Evolutionary conservation across 2,113 vertebrate species (phyloP).

Genomic region (Climacteris rufus): DNA sequence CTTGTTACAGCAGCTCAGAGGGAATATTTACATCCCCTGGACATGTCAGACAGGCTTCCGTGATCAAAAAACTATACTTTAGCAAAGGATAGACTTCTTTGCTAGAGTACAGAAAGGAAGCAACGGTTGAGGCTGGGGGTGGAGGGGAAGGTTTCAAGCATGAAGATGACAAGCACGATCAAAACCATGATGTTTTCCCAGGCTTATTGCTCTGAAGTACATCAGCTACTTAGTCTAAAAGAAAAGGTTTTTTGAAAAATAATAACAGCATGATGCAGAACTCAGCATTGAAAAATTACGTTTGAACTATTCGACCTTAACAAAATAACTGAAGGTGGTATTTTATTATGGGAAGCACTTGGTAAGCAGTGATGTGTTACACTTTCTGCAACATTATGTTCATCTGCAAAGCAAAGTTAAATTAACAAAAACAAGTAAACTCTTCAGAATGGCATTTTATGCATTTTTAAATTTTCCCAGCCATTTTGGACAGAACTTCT

Average conservation of each 20-base stretch:
- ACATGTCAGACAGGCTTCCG: neutral
- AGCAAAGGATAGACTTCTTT: neutral
- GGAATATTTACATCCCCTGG: neutral
- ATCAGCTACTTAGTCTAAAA: neutral
- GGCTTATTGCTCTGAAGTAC: neutral
- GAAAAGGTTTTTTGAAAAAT: neutral
- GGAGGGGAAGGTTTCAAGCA: neutral
- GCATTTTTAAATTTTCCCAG: neutral
- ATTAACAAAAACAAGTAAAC: neutral
- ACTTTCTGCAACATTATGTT: neutral
- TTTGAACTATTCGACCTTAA: neutral
- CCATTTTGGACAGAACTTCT: neutral
- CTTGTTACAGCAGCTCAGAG: neutral
- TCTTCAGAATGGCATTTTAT: neutral
- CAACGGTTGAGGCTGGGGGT: neutral
- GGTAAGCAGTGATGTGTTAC: neutral
- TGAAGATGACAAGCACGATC: neutral
- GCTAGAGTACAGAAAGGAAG: neutral
- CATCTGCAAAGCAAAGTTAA: neutral
- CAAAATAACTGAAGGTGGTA: neutral
- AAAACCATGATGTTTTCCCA: neutral
- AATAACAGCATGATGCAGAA: neutral
- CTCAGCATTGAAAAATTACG: neutral
- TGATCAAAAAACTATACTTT: neutral
- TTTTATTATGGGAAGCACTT: neutral